These are phyloP conservation scores for Cryptoprocta ferox DNA, from an alignment of 2,797 vertebrate genomes.

Conservation along the genomic window DNA sequence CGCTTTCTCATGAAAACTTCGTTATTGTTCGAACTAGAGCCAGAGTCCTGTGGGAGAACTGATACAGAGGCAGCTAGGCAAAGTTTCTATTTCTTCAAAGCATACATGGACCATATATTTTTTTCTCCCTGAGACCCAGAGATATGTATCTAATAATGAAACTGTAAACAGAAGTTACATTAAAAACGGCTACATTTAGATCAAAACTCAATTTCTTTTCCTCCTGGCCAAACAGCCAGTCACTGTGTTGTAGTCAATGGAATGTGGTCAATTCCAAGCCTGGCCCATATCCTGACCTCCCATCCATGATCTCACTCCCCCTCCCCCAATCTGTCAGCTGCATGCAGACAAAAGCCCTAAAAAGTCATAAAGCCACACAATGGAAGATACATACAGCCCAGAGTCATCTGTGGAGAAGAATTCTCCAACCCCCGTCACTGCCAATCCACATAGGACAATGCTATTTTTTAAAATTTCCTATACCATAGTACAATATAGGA, in stretches of 20 bases:
- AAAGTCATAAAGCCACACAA: background rate
- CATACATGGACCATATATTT: background rate
- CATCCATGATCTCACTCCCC: background rate
- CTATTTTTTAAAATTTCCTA: background rate
- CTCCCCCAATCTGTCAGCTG: background rate
- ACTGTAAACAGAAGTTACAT: background rate
- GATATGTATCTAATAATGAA: constrained; percentile 1
- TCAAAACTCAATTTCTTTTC: background rate
- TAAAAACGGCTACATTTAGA: background rate
- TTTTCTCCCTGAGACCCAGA: background rate
- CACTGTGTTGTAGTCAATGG: background rate
- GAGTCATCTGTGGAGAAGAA: background rate
- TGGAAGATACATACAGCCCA: background rate
- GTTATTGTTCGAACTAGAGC: background rate
- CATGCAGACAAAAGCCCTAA: background rate
- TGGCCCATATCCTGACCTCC: background rate
- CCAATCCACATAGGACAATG: background rate
- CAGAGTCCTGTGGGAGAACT: background rate
- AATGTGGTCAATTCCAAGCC: background rate
- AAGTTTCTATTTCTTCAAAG: constrained; percentile 20
- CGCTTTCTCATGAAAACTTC: background rate
- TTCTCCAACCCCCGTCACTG: background rate
- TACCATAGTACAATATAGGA: background rate
- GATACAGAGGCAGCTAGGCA: background rate
- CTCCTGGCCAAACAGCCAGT: background rate